Conservation (phyloP, 2,888 invertebrate genomes). For the Caenorhabditis panamensis region DNA sequence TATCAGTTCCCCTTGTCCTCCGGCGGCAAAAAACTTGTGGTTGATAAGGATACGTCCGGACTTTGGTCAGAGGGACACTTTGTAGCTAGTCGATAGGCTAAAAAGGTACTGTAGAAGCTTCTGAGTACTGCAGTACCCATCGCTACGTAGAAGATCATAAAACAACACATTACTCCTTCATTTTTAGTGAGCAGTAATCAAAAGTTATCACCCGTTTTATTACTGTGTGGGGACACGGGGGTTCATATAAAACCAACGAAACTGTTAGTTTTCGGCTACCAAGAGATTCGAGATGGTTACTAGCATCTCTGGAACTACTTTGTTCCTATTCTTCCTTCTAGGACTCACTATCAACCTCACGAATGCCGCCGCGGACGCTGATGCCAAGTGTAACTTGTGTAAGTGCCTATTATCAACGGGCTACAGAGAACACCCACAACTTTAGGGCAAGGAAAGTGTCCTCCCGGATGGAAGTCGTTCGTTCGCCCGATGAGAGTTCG, state of each 20-base stretch:
- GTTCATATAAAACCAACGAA: slow-evolving; percentile 8
- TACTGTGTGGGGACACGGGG: too few species aligned
- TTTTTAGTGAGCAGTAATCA: slow-evolving; percentile 6
- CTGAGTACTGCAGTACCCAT: too few species aligned
- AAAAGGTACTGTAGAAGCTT: too few species aligned
- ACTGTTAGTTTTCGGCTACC: too few species aligned
- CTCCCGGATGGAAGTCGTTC: slow-evolving; percentile 49
- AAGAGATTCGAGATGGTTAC: neutral
- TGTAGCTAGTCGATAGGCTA: too few species aligned
- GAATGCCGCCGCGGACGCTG: neutral
- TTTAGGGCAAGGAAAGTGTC: slow-evolving; percentile 48
- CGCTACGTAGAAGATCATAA: slow-evolving; percentile 24
- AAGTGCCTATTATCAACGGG: neutral
- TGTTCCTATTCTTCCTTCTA: neutral
- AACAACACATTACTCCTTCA: neutral
- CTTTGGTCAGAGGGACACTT: too few species aligned
- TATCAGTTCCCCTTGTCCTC: too few species aligned
- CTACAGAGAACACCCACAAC: too few species aligned
- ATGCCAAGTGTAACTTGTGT: slow-evolving; percentile 37
- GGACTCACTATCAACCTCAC: neutral
- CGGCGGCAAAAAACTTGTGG: too few species aligned
- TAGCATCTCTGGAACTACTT: neutral
- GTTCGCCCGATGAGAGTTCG: slow-evolving; percentile 10
- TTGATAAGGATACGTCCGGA: too few species aligned
- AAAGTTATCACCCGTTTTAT: slow-evolving; percentile 2